phyloP scores from a whole-genome alignment of 2,888 invertebrate genomes.

The Icerya purchasi region DNA sequence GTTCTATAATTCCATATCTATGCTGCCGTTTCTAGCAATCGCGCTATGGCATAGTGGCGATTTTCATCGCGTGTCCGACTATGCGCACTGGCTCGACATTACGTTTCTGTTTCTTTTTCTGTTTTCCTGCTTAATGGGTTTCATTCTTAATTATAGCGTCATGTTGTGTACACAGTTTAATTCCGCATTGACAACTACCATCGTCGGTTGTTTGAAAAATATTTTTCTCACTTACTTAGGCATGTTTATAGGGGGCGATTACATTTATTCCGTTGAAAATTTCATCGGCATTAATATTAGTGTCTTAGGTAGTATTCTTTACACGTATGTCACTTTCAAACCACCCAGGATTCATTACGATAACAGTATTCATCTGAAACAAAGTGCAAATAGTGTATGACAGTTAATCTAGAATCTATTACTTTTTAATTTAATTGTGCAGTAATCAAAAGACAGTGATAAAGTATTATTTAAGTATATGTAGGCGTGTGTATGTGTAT shows the following conservation, averaged over 20 bases:
- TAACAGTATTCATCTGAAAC: no score
- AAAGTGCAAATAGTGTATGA: no score
- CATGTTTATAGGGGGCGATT: constrained; percentile 96
- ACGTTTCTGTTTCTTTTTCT: constrained; percentile 61
- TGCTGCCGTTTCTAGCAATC: constrained; percentile 51
- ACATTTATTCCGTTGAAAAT: constrained; percentile 81
- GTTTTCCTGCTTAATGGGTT: constrained; percentile 89
- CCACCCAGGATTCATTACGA: no score
- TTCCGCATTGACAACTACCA: constrained; percentile 95
- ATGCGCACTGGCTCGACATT: constrained; percentile 42
- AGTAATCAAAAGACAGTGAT: no score
- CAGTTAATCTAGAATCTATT: no score
- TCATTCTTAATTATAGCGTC: constrained; percentile 81
- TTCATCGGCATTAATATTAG: constrained; percentile 92
- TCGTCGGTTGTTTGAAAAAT: constrained; percentile 95
- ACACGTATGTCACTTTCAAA: constrained; percentile 69
- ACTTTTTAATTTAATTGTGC: no score
- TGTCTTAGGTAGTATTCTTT: constrained; percentile 62
- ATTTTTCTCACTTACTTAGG: constrained; percentile 92
- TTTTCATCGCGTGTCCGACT: constrained; percentile 34
- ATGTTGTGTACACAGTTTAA: constrained; percentile 89
- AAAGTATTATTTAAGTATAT: no score
- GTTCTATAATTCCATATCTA: constrained; percentile 79
- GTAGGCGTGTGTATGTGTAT: no score
- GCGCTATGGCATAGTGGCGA: constrained; percentile 59